Evolutionary conservation across 2,113 vertebrate genomes (phyloP).

Genomic region (Oncorhynchus kisutch): DNA sequence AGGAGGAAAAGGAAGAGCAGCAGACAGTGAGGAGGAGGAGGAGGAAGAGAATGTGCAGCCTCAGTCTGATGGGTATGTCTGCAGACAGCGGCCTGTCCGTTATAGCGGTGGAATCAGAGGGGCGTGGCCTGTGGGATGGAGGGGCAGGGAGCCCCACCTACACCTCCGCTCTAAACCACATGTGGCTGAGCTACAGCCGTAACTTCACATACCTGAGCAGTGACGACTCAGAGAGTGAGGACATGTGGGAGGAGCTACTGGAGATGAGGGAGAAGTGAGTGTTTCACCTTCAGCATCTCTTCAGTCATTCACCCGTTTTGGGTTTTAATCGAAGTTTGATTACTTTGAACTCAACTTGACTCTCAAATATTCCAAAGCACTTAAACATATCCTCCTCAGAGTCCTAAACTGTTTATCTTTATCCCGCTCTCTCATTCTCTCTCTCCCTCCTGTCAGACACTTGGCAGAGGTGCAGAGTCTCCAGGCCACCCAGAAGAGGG

Average conservation of each 20-base stretch:
- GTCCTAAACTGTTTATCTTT: background rate
- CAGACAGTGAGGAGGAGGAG: slow-evolving; percentile 52
- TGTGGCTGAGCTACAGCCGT: slow-evolving; percentile 85
- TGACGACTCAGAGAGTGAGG: slow-evolving; percentile 90
- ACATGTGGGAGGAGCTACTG: slow-evolving; percentile 91
- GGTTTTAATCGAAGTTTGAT: background rate
- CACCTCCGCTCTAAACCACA: slow-evolving; percentile 70
- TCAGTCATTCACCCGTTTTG: too few relatives aligned
- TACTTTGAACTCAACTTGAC: background rate
- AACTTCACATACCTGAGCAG: slow-evolving; percentile 82
- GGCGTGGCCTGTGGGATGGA: slow-evolving; percentile 65
- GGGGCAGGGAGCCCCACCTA: slow-evolving; percentile 56
- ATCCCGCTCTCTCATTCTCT: background rate
- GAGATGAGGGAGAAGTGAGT: slow-evolving; percentile 89
- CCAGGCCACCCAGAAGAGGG: slow-evolving; percentile 88
- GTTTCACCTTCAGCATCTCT: background rate
- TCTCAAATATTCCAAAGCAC: too few relatives aligned
- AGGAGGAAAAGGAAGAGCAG: slow-evolving; percentile 86
- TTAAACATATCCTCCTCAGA: too few relatives aligned
- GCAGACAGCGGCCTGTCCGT: slow-evolving; percentile 68
- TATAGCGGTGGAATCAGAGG: slow-evolving; percentile 54
- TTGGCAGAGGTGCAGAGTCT: slow-evolving; percentile 86
- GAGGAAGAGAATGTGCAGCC: slow-evolving; percentile 59
- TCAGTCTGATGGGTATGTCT: slow-evolving; percentile 65
- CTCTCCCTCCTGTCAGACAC: slow-evolving; percentile 72